Conservation (phyloP, 2,113 vertebrate genomes). For the Hippocampus mohnikei region DNA sequence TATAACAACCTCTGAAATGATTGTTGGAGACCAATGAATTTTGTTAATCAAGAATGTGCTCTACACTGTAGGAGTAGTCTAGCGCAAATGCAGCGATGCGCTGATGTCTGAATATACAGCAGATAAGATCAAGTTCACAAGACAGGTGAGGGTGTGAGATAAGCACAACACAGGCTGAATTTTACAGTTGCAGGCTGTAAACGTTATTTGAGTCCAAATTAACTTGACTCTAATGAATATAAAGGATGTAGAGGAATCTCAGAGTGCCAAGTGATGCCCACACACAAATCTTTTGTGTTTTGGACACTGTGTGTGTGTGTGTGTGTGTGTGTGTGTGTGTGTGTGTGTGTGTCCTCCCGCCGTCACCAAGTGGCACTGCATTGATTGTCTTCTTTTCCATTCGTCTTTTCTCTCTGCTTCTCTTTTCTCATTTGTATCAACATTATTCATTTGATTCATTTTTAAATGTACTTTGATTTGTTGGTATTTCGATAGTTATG, state of each 20-base stretch:
- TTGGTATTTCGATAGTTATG: neutral
- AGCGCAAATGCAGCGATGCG: neutral
- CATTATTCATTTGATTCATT: neutral
- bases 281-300: neutral
- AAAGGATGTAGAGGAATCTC: neutral
- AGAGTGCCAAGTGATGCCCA: neutral
- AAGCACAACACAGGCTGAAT: neutral
- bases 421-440: neutral
- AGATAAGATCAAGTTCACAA: neutral
- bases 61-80: neutral
- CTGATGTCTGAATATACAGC: neutral
- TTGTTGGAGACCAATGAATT: neutral
- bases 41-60: neutral
- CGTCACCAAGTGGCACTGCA: constrained; percentile 26
- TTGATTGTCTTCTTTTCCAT: neutral
- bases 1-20: neutral
- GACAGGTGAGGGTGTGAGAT: neutral
- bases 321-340: neutral
- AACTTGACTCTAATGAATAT: neutral
- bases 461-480: neutral
- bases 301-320: neutral
- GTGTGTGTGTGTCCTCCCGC: constrained; percentile 17
- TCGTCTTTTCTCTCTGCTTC: constrained; percentile 2
- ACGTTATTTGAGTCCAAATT: neutral
- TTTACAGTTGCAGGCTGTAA: neutral